These are phyloP conservation scores for Melanostoma scalare DNA, from an alignment of 2,888 invertebrate genomes.

Conservation along the genomic window DNA sequence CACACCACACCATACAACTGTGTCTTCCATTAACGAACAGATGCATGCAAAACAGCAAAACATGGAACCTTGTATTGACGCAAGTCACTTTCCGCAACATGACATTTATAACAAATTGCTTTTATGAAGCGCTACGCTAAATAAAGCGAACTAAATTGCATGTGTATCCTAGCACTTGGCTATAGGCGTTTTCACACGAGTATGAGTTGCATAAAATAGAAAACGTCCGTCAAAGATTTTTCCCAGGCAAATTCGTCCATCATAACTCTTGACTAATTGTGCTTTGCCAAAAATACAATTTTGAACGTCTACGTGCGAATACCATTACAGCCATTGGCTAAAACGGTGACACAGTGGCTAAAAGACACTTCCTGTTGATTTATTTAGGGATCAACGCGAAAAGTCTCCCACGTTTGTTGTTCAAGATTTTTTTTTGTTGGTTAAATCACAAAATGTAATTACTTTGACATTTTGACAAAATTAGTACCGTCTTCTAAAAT, in stretches of 20 bases:
- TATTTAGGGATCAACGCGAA: slow-evolving; percentile 50
- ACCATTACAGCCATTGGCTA: neutral
- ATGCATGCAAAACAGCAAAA: slow-evolving; percentile 9
- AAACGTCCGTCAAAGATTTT: slow-evolving; percentile 44
- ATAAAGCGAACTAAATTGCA: slow-evolving; percentile 22
- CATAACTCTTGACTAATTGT: slow-evolving; percentile 44
- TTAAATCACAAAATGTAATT: slow-evolving; percentile 30
- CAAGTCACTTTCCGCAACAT: slow-evolving; percentile 40
- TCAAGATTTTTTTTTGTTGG: slow-evolving; percentile 31
- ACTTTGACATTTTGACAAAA: slow-evolving; percentile 57
- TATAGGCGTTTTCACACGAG: neutral
- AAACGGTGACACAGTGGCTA: slow-evolving; percentile 53
- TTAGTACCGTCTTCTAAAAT: slow-evolving; percentile 21
- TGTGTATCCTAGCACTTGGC: slow-evolving; percentile 1
- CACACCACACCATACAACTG: neutral
- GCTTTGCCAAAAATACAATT: slow-evolving; percentile 44
- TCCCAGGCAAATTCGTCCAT: slow-evolving; percentile 43
- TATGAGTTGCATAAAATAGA: slow-evolving; percentile 38
- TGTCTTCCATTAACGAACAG: slow-evolving; percentile 37
- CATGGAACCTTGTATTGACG: slow-evolving; percentile 59
- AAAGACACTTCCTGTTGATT: slow-evolving; percentile 60
- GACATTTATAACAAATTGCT: slow-evolving; percentile 42
- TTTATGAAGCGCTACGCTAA: slow-evolving; percentile 10
- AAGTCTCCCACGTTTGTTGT: slow-evolving; percentile 44
- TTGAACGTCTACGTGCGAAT: slow-evolving; percentile 10